Evolutionary conservation across 2,797 vertebrate genomes (phyloP), one percentile per base, ranked within the genome.

Genomic region (Enteromius unitaeniatus): DNA sequence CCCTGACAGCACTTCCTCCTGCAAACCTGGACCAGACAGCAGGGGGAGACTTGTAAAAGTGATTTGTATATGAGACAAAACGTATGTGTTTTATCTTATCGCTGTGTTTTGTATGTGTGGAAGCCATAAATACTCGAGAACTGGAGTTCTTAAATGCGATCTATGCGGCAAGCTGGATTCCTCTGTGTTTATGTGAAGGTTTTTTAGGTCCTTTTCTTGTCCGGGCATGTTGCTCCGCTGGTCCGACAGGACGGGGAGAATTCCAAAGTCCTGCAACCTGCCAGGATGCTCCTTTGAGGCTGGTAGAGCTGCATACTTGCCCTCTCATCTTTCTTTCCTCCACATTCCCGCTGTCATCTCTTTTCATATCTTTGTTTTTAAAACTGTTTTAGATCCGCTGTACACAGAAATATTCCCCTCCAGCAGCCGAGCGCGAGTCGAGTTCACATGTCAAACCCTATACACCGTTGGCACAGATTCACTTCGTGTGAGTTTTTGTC

Each of bases 171-270:
- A 19, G 73, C 45, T 65, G 60, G 55, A 82, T 82, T 82, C 72
- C 34, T 13, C 23, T 73, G 58, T 72, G 34, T 75, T 64, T 67
- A 53, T 84, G 49, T 81, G 53, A 81, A 79, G 11, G 34, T 40
- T 37, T 78, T 58, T 47, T 21, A 53, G 49, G 70, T 65, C 47
- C 64, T 45, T 76, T 45, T 81, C 62, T 68, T 88, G 79, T 75
- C 81, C 79, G 8, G 74, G 86, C 88, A 91, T 85, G 91, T 82
- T 83, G 90, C 85, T 90, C 88, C 87, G 89, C 93, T 87, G 90
- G 93, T 92, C 87, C 0, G 76, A 91, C 91, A 9, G 85, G 91
- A 88, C 84, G 19, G 68, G 83, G 81, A 86, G 85, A 31, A 88
- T 88, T 89, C 82, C 89, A 45, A 28, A 53, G 62, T 53, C 34